Conservation (phyloP, 1,140 invertebrate genomes). For the Zaprionus gabonicus region DNA sequence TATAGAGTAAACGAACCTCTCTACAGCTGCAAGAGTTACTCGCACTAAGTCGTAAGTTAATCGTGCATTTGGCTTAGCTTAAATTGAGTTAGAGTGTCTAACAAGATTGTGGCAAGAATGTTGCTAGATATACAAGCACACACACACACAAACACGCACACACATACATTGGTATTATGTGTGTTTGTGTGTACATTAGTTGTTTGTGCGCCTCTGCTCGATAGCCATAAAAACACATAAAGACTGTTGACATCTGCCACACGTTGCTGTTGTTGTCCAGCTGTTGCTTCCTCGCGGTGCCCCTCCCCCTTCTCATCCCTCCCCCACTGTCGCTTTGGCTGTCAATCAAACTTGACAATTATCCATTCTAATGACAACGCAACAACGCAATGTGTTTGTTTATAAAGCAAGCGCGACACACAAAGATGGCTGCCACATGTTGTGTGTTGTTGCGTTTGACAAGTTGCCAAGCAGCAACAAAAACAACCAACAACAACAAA, state of each 20-base stretch:
- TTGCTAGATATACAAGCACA: slow-evolving; percentile 8
- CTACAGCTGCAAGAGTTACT: slow-evolving; percentile 56
- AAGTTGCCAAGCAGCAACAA: slow-evolving; percentile 54
- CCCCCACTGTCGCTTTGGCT: slow-evolving; percentile 46
- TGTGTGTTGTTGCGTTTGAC: slow-evolving; percentile 58
- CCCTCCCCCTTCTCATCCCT: slow-evolving; percentile 8
- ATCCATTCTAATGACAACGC: slow-evolving; percentile 76
- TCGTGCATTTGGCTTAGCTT: slow-evolving; percentile 62
- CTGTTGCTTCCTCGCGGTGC: slow-evolving; percentile 5
- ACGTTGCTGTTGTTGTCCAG: slow-evolving; percentile 51
- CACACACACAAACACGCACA: background rate
- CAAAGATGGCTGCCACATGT: slow-evolving; percentile 76
- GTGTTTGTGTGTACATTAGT: background rate
- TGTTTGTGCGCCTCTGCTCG: slow-evolving; percentile 8
- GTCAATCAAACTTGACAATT: slow-evolving; percentile 76
- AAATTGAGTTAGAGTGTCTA: slow-evolving; percentile 17
- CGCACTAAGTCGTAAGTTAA: slow-evolving; percentile 31
- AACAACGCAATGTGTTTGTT: slow-evolving; percentile 52
- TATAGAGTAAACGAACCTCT: background rate
- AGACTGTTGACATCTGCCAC: slow-evolving; percentile 79
- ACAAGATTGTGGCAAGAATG: slow-evolving; percentile 54
- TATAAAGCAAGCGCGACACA: slow-evolving; percentile 37
- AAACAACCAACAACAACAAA: background rate
- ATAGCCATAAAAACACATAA: slow-evolving; percentile 60
- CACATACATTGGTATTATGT: no score